Evolutionary conservation across 2,113 vertebrate genomes (phyloP).

Genomic region (Hippoglossus stenolepis): DNA sequence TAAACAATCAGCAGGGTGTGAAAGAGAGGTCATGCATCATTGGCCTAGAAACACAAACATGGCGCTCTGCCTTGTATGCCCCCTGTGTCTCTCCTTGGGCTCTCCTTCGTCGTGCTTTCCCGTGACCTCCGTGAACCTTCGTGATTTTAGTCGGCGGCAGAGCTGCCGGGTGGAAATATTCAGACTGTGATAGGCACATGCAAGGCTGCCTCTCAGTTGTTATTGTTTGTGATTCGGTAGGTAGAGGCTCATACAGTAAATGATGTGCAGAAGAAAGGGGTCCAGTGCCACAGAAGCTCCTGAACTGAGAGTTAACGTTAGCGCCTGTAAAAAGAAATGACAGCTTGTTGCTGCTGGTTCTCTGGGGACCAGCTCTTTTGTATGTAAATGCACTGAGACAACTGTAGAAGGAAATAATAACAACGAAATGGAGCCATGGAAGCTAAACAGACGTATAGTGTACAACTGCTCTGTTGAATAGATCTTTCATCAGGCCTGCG

Average conservation of each 20-base stretch:
- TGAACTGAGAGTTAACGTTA: conserved; percentile 19
- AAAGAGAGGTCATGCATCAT: conserved; percentile 75
- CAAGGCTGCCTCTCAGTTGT: conserved; percentile 43
- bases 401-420: conserved; percentile 54
- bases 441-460: conserved; percentile 31
- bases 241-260: conserved; percentile 13
- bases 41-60: conserved; percentile 69
- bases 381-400: conserved; percentile 61
- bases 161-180: conserved; percentile 29
- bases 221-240: conserved; percentile 28
- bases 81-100: conserved; percentile 36
- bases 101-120: conserved; percentile 31
- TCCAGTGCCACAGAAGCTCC: background rate
- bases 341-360: conserved; percentile 42
- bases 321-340: conserved; percentile 41
- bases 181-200: conserved; percentile 1
- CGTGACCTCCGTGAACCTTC: conserved; percentile 28
- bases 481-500: conserved; percentile 22
- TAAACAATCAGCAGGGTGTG: conserved; percentile 77
- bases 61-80: conserved; percentile 36
- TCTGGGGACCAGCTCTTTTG: conserved; percentile 44
- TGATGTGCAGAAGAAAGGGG: conserved; percentile 13
- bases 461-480: conserved; percentile 5
- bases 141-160: conserved; percentile 19
- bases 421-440: conserved; percentile 39